Percentiles rank a stretch among this genome's conserved stretches.
Conservation (phyloP, 2,113 vertebrate genomes). For the Syngnathus floridae region DNA sequence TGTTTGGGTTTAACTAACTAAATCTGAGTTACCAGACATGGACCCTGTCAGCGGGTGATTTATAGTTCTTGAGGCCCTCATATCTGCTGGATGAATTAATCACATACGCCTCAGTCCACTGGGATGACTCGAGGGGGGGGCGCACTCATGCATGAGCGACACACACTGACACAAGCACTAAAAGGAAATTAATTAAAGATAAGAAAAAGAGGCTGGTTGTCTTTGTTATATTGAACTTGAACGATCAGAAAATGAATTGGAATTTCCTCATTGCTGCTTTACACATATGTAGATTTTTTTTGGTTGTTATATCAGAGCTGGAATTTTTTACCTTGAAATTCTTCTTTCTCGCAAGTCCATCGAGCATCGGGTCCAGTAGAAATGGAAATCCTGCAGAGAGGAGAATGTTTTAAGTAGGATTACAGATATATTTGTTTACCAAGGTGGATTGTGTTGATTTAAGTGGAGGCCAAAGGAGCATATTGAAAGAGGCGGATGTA, state of each 20-base stretch:
- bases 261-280: not conserved
- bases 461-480: conserved; percentile 18
- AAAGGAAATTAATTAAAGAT: conserved; percentile 2
- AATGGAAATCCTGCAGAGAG: conserved; percentile 39
- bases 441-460: conserved; percentile 31
- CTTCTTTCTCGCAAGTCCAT: conserved; percentile 8
- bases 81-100: conserved; percentile 60
- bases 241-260: not conserved
- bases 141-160: conserved; percentile 41
- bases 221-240: not conserved
- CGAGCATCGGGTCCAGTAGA: conserved; percentile 8
- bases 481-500: conserved; percentile 15
- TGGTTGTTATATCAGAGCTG: not conserved
- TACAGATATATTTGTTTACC: conserved; percentile 54
- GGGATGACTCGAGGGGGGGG: conserved; percentile 27
- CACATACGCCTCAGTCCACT: conserved; percentile 26
- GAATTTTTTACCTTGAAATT: not conserved
- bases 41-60: conserved; percentile 10
- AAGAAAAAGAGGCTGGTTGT: not conserved
- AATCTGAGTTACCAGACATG: conserved; percentile 27
- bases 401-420: conserved; percentile 59
- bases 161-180: conserved; percentile 16
- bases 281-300: too few species aligned
- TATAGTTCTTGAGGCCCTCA: conserved; percentile 23
- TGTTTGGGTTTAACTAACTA: conserved; percentile 12